phyloP scores from a whole-genome alignment of 1,140 invertebrate species.

The Pogonomyrmex californicus region DNA sequence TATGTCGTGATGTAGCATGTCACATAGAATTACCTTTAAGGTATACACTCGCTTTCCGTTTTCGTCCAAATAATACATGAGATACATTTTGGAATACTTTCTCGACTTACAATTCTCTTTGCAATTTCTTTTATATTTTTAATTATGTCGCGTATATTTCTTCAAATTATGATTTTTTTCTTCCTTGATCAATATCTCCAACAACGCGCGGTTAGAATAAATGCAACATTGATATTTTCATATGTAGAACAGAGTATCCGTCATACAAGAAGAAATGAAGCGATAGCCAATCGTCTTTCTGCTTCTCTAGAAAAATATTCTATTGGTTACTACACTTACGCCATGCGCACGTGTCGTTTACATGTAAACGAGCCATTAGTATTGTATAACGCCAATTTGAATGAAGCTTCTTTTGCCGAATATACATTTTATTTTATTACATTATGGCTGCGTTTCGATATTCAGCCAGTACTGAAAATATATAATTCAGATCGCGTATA shows the following conservation, averaged over 20 bases:
- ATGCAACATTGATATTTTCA: neutral
- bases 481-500: too few relatives aligned
- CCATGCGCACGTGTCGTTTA: neutral
- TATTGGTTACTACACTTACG: neutral
- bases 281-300: too few relatives aligned
- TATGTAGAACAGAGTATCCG: neutral
- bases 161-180: too few relatives aligned
- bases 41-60: conserved; percentile 91
- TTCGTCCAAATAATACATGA: conserved; percentile 92
- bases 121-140: neutral
- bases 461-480: too few relatives aligned
- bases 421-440: too few relatives aligned
- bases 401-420: too few relatives aligned
- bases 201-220: neutral
- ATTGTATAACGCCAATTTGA: too few relatives aligned
- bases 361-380: neutral
- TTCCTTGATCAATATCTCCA: too few relatives aligned
- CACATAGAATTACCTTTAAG: conserved; percentile 88
- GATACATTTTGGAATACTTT: conserved; percentile 89
- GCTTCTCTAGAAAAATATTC: neutral
- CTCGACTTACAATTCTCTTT: neutral
- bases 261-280: neutral
- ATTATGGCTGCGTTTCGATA: too few relatives aligned
- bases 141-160: neutral
- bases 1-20: neutral